Percentiles rank a stretch among this genome's conserved stretches.
Evolutionary conservation across 2,888 invertebrate species (phyloP).

Genomic region (Eurytoma adleriae): DNA sequence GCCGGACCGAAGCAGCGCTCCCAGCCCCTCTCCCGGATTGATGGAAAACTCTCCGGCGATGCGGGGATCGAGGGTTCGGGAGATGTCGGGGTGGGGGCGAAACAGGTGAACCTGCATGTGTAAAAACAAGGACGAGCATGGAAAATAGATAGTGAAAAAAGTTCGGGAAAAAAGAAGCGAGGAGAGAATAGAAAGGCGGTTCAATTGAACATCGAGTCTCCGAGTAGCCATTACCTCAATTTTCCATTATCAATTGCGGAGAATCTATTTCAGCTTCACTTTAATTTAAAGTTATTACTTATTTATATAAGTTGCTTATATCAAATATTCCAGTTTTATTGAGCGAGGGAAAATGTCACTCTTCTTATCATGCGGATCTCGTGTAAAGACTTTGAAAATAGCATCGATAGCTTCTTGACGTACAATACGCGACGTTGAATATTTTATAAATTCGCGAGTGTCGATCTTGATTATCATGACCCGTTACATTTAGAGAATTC

Average conservation of each 20-base stretch:
- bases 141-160: conserved; percentile 41
- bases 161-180: conserved; percentile 3
- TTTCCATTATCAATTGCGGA: conserved; percentile 6
- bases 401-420: no score
- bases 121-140: conserved; percentile 35
- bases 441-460: no score
- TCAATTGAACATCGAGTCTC: conserved; percentile 45
- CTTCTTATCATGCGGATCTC: no score
- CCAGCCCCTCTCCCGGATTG: conserved; percentile 30
- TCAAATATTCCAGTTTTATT: no score
- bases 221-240: conserved; percentile 32
- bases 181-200: conserved; percentile 44
- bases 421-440: no score
- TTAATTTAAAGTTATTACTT: background rate
- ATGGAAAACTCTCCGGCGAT: conserved; percentile 50
- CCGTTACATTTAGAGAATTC: no score
- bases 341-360: no score
- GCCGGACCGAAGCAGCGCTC: conserved; percentile 25
- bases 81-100: conserved; percentile 12
- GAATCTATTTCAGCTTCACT: background rate
- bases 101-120: conserved; percentile 33
- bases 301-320: background rate
- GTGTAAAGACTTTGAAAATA: no score
- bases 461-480: no score
- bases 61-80: conserved; percentile 40